These are phyloP conservation scores for Lasioglossum leucozonium DNA, from an alignment of 2,888 invertebrate genomes.

Conservation along the genomic window DNA sequence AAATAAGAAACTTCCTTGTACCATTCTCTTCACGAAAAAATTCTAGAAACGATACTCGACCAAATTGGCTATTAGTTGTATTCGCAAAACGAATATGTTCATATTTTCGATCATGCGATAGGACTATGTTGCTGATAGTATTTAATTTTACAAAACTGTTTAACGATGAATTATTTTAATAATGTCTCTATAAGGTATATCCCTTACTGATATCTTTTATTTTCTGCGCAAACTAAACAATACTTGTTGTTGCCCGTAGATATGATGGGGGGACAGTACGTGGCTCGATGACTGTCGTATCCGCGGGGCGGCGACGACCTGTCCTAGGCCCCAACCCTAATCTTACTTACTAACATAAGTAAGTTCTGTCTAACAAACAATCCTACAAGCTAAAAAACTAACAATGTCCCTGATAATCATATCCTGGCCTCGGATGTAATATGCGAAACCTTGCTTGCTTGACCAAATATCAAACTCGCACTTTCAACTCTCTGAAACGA, in stretches of 20 bases:
- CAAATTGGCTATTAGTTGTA: slow-evolving; percentile 19
- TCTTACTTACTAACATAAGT: slow-evolving; percentile 85
- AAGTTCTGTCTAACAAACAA: slow-evolving; percentile 85
- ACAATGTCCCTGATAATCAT: slow-evolving; percentile 77
- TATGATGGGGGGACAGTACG: slow-evolving; percentile 87
- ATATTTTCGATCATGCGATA: background rate
- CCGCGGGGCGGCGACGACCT: slow-evolving; percentile 86
- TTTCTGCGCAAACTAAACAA: slow-evolving; percentile 85
- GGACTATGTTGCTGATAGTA: background rate
- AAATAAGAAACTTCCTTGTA: slow-evolving; percentile 75
- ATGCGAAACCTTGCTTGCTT: slow-evolving; percentile 82
- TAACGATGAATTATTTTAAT: background rate
- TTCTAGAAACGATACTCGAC: background rate
- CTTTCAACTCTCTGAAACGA: slow-evolving; percentile 31
- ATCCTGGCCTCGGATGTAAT: slow-evolving; percentile 82
- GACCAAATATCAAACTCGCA: slow-evolving; percentile 52
- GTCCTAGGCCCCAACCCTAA: slow-evolving; percentile 85
- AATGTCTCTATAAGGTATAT: slow-evolving; percentile 41
- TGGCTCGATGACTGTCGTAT: slow-evolving; percentile 88
- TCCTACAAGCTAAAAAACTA: slow-evolving; percentile 79
- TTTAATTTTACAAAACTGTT: background rate
- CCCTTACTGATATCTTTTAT: slow-evolving; percentile 70
- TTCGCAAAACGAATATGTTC: background rate
- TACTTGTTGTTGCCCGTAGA: slow-evolving; percentile 86
- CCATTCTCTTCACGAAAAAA: background rate